Evolutionary conservation across 2,113 vertebrate genomes (phyloP).

Genomic region (Alosa alosa): DNA sequence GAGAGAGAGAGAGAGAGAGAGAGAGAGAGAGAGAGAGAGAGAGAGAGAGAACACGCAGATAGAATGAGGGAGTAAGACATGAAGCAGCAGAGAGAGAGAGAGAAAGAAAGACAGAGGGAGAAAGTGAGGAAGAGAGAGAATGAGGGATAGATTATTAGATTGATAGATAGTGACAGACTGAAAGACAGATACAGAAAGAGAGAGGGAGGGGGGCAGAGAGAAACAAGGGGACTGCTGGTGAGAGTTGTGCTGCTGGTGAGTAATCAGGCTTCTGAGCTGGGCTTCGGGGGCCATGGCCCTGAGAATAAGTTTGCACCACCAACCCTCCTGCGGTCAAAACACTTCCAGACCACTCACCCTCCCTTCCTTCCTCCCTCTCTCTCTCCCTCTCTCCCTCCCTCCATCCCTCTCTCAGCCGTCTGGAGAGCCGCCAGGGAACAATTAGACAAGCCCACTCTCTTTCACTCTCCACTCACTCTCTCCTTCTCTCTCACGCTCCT

Average conservation of each 20-base stretch:
- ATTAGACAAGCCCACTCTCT: background rate
- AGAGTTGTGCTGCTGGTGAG: background rate
- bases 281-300: slow-evolving; percentile 5
- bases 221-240: background rate
- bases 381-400: slow-evolving; percentile 50
- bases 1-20: background rate
- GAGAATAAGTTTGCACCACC: background rate
- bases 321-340: slow-evolving; percentile 13
- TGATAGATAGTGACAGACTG: background rate
- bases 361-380: slow-evolving; percentile 41
- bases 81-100: background rate
- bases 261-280: slow-evolving; percentile 24
- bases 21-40: background rate
- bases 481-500: background rate
- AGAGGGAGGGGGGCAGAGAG: background rate
- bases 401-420: slow-evolving; percentile 36
- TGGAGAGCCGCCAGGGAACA: background rate
- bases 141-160: background rate
- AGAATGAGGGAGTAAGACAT: too few relatives aligned
- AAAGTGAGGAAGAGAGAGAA: background rate
- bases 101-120: background rate
- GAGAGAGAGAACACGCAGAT: background rate
- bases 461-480: background rate
- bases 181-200: background rate
- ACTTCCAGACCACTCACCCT: slow-evolving; percentile 29